Evolutionary conservation across 2,888 invertebrate species (phyloP), one percentile per base, ranked within the genome.

Genomic region (Thereva unica): DNA sequence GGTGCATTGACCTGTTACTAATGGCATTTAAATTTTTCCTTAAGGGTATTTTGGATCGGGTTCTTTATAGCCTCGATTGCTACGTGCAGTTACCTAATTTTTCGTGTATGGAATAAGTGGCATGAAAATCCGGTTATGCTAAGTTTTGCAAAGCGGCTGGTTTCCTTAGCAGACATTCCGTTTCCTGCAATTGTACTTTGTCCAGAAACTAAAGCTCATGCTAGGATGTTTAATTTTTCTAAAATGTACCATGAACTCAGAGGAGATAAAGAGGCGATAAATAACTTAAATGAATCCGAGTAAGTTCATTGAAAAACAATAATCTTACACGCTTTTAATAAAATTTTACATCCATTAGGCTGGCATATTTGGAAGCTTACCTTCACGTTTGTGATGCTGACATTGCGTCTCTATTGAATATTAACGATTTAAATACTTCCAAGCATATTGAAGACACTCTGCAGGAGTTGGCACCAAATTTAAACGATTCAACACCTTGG

Each of bases 101-200:
- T 83, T 67, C 85, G 87, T 75, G 85, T 88, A 4, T 89, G 86
- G 84, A 82, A 84, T 71, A 89, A 89, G 77, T 90, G 89, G 89
- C 84, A 86, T 68, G 84, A 85, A 69, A 87, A 85, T 73, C 89
- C 89, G 0, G 89, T 90, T 0, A 88, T 90, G 72, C 89, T 90
- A 9, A 89, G 88, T 74, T 90, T 90, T 74, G 89, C 89, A 1
- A 88, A 89, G 76, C 88, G 86, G 67, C 86, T 89, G 0, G 90
- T 89, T 5, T 80, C 81, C 10, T 78, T 81, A 0, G 79, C 79
- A 78, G 78, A 86, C 80, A 85, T 87, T 71, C 87, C 87, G 1
- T 88, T 87, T 73, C 87, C 87, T 9, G 85, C 87, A 0, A 85
- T 87, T 8, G 87, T 87, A 0, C 82, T 89, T 34, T 89, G 89